Percentiles rank a stretch among this genome's conserved stretches.
These are phyloP conservation scores for Pipra filicauda DNA, from an alignment of 2,113 vertebrate genomes.

Conservation along the genomic window DNA sequence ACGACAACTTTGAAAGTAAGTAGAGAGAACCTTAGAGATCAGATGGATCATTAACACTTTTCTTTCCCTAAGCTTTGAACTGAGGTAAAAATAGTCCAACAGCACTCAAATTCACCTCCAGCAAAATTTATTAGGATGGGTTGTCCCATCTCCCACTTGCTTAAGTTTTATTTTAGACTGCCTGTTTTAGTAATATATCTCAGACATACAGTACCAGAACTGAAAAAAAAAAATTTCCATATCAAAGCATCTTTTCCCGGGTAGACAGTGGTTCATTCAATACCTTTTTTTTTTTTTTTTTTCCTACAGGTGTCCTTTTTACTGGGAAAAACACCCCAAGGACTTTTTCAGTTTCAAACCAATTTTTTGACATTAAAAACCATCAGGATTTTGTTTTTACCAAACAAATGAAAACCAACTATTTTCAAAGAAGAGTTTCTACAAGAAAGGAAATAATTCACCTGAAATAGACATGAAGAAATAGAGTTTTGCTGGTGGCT, in stretches of 20 bases:
- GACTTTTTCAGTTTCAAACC: neutral
- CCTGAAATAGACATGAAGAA: neutral
- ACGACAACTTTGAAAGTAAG: neutral
- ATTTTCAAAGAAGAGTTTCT: neutral
- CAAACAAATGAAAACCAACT: neutral
- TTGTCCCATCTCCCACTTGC: neutral
- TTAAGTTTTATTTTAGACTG: neutral
- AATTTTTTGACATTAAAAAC: neutral
- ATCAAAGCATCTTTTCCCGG: neutral
- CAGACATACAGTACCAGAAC: neutral
- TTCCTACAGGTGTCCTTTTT: rapidly evolving
- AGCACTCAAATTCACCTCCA: neutral
- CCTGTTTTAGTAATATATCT: neutral
- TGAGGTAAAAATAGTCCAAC: neutral
- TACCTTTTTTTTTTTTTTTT: neutral
- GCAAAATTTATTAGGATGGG: neutral
- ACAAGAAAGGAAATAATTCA: neutral
- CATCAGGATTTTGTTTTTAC: neutral
- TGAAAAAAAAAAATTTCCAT: neutral
- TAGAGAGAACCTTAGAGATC: neutral
- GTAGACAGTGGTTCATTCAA: neutral
- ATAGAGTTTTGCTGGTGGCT: neutral
- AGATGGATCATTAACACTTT: neutral
- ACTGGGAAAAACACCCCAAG: neutral
- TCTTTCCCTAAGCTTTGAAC: neutral